Base-by-base conservation (phyloP, 1,140 invertebrate species). In the Cataglyphis hispanica region DNA sequence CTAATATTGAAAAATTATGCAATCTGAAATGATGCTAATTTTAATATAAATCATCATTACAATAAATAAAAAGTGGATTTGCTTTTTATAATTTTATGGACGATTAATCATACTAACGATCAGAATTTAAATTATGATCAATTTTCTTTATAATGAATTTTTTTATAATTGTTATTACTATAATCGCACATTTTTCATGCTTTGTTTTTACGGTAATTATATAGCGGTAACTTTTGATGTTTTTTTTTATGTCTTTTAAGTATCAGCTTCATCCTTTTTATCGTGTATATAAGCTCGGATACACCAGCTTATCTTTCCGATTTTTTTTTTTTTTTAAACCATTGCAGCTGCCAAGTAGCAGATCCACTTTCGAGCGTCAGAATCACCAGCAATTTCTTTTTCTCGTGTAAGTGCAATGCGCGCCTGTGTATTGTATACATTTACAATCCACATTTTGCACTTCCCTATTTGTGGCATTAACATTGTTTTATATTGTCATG, bases 241-340 rank as follows among this genome's bases (percentile, higher is more conserved):
- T n/a, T n/a, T 66, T 50, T n/a, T 16, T 5, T 4, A 1, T 19
- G 46, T 25, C 22, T 60, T 34, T 46, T 7, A 6, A 5, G 56
- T 1, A 43, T 40, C 19, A 56, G 8, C 19, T 84, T 63, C 22
- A 3, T 61, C n/a, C 27, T 27, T 34, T 56, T 27, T 25, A 19
- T 40, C 4, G 11, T 27, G 11, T 11, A 74, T 8, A 27, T 60
- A 27, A 37, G 58, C 69, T 58, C 34, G 27, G 60, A 83, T 89
- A 90, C 89, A 90, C 58, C 46, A 31, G 74, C 80, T 86, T 90
- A 89, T 90, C 86, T 89, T 90, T 84, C 84, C 74, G 61, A 64
- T 76, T 86, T 76, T 86, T 70, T 40, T 81, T 46, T 86, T 76
- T 40, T 81, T 46, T 19, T 40, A 84, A 86, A 77, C 66, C 53